Base-by-base conservation (phyloP, 2,888 invertebrate genomes). In the Steinernema carpocapsae region DNA sequence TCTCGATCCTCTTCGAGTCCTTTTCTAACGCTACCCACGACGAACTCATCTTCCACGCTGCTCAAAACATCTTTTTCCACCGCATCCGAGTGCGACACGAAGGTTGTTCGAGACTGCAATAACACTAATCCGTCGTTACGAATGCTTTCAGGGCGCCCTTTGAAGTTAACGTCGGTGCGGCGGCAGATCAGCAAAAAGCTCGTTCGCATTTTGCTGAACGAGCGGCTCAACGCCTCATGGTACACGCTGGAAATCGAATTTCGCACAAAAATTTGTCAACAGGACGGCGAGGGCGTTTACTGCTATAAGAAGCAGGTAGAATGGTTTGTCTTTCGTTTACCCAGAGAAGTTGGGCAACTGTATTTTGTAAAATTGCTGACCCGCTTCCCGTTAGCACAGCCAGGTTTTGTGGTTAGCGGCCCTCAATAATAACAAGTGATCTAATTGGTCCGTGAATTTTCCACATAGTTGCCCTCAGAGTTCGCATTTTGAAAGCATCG, bases 21-120 rank as follows among this genome's bases (percentile, higher is more conserved):
- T 86, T 82, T 70, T 86, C 84, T 7, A 86, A 86, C 75, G 77
- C 83, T 17, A 83, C 83, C 1, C 82, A 82, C 73, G 79, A 85
- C 72, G 86, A 86, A 48, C 78, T 86, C 29, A 77, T 82, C 24
- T 84, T 86, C 71, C 84, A 86, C 74, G 77, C 85, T 4, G 85
- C 84, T 32, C 79, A 85, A 45, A 86, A 86, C 72, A 78, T 86
- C 37, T 77, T 81, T 71, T 84, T 86, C 37, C 79, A 84, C 26
- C 75, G 82, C 48, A 77, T 86, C 59, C 71, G 81, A 59, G 59
- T 84, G 26, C 70, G 75, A 26, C 81, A 78, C 56, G 79, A 82
- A 59, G 81, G 82, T 77, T 72, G 42, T 70, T 46, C n/a, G 52
- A 73, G 52, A 43, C 29, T 46, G 75, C 51, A 24, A 52, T 71